Conservation (phyloP, 2,797 vertebrate genomes). For the Enteromius mattozi region DNA sequence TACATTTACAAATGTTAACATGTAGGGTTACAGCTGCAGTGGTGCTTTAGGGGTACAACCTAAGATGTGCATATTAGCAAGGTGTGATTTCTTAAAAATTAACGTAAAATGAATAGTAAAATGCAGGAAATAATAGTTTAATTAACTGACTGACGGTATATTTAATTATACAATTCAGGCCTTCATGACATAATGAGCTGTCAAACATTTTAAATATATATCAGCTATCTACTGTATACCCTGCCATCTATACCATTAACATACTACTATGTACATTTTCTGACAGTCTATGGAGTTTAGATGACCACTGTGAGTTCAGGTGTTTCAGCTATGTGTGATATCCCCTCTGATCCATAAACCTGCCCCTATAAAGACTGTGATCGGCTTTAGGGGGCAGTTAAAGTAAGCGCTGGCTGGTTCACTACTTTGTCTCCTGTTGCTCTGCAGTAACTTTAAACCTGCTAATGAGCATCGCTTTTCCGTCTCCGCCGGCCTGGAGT, state of each 20-base stretch:
- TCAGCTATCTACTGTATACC: neutral
- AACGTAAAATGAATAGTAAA: too few species aligned
- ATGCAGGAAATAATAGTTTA: neutral
- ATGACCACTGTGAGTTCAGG: slow-evolving; percentile 21
- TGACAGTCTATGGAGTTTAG: neutral
- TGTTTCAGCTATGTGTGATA: slow-evolving; percentile 30
- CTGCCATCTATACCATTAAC: neutral
- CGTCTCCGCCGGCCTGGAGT: slow-evolving; percentile 43
- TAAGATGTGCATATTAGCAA: neutral
- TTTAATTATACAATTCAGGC: neutral
- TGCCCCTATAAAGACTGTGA: slow-evolving; percentile 35
- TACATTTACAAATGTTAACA: neutral
- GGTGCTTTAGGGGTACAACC: neutral
- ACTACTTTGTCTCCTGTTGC: slow-evolving; percentile 55
- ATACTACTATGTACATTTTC: neutral
- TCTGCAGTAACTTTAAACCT: slow-evolving; percentile 54
- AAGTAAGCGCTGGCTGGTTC: slow-evolving; percentile 57
- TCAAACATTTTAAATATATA: neutral
- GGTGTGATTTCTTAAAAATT: neutral
- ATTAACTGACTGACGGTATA: neutral
- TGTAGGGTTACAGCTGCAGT: neutral
- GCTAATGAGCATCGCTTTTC: slow-evolving; percentile 64
- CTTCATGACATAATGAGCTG: neutral
- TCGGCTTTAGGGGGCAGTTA: slow-evolving; percentile 45
- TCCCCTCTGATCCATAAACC: slow-evolving; percentile 41